Evolutionary conservation across 1,140 invertebrate species (phyloP).

Genomic region (Marisa cornuarietis): DNA sequence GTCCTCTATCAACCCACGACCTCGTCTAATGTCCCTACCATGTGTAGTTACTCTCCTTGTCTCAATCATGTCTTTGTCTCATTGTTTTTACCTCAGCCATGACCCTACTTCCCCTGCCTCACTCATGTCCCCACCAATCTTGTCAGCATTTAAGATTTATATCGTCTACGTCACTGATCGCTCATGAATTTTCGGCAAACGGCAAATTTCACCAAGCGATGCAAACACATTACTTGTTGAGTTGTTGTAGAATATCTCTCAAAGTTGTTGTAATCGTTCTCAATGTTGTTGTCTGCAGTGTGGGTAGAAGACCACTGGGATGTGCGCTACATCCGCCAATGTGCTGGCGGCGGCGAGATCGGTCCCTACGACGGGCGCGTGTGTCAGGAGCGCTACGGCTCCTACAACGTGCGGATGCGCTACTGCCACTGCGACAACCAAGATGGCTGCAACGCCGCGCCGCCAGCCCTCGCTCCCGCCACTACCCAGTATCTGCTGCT

Average conservation of each 20-base stretch:
- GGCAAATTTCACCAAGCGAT: too few relatives aligned
- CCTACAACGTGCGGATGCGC: constrained; percentile 59
- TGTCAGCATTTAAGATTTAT: too few relatives aligned
- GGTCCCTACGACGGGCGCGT: constrained; percentile 60
- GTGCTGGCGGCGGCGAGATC: constrained; percentile 58
- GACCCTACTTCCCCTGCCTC: too few relatives aligned
- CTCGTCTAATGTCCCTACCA: too few relatives aligned
- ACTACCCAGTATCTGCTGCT: too few relatives aligned
- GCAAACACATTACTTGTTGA: not conserved
- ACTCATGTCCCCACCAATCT: too few relatives aligned
- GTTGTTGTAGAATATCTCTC: not conserved
- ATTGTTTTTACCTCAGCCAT: too few relatives aligned
- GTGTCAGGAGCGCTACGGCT: constrained; percentile 62
- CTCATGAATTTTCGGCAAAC: not conserved
- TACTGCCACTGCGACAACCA: constrained; percentile 66
- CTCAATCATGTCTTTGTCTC: too few relatives aligned
- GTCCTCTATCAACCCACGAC: too few relatives aligned
- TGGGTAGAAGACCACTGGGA: constrained; percentile 63
- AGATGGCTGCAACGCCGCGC: constrained; percentile 63
- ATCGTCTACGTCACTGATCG: not conserved
- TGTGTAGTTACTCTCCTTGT: too few relatives aligned
- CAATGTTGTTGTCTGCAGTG: constrained; percentile 44
- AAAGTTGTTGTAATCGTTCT: not conserved
- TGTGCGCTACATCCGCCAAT: constrained; percentile 63
- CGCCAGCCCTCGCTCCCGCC: not conserved